phyloP scores from a whole-genome alignment of 1,140 invertebrate genomes.

The Pseudoatta argentina region DNA sequence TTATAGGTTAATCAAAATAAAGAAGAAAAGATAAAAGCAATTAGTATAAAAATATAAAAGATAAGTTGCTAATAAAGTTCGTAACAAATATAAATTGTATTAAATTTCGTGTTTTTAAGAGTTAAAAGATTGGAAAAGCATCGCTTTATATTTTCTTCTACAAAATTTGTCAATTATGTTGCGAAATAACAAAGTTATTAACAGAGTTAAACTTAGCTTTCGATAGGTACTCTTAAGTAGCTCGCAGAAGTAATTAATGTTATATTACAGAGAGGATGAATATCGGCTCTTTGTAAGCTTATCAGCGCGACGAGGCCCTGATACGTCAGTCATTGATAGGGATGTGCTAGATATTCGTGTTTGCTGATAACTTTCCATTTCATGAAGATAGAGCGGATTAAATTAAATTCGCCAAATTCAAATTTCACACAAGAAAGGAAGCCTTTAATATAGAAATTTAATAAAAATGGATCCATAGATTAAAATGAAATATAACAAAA shows the following conservation, averaged over 20 bases:
- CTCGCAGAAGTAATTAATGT: slow-evolving; percentile 32
- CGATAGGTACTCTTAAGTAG: slow-evolving; percentile 23
- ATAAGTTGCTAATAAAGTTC: neutral
- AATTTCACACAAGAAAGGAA: neutral
- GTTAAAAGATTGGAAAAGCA: neutral
- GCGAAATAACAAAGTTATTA: slow-evolving; percentile 32
- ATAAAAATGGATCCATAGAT: neutral
- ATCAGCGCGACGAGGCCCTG: slow-evolving; percentile 33
- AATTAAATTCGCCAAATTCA: neutral
- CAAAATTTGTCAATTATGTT: neutral
- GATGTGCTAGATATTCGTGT: slow-evolving; percentile 14
- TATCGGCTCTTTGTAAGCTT: slow-evolving; percentile 46
- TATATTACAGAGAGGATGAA: slow-evolving; percentile 31
- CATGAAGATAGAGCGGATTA: neutral
- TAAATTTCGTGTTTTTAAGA: neutral
- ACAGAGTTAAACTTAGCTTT: slow-evolving; percentile 33
- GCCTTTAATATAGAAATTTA: slow-evolving; percentile 20
- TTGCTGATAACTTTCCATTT: slow-evolving; percentile 30
- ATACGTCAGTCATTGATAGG: slow-evolving; percentile 38
- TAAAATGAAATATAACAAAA: neutral
- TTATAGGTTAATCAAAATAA: neutral
- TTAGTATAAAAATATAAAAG: neutral
- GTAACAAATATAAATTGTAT: neutral
- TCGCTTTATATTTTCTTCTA: neutral
- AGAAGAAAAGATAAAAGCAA: neutral